Evolutionary conservation across 2,113 vertebrate genomes (phyloP), one percentile per base, ranked within the genome.

Genomic region (Brachypteracias leptosomus): DNA sequence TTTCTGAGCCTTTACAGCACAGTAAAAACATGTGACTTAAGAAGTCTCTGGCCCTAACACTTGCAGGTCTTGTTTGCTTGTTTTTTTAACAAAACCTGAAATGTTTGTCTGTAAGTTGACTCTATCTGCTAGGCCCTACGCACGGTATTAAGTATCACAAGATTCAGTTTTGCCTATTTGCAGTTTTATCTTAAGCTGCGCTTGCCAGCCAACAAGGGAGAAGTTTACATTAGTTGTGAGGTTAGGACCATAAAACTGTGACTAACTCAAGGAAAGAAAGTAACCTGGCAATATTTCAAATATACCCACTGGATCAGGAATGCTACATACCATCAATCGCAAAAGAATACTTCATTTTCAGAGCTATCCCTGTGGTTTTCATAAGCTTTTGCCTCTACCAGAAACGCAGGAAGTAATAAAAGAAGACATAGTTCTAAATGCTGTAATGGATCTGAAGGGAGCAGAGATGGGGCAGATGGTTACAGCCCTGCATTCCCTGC

Each of bases 361-460:
- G 44, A 97, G 85, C 75, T 95, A 72, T 70, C 93, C 84, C 97
- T 90, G 58, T 92, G 90, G 75, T 84, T 94, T n/a, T 96, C 96
- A 93, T 95, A 97, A 96, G 94, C 95, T 92, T 97, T 97, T 92
- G 92, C 95, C 92, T 96, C 93, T 90, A 82, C 90, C 93, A 97
- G 96, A 97, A 97, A 96, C 95, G 94, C 89, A 97, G 97, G 92
- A 93, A 97, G 74, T 92, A 97, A 96, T 98, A 94, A 97, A 97
- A 97, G 83, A 88, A 96, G 96, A 97, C 92, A 81, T 89, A 85
- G 96, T 82, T 92, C 93, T 92, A 96, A 96, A 94, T 87, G 89
- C 57, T 95, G 17, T 97, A 95, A 96, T 94, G 91, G 96, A 90
- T 93, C 96, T 31, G 4, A 83, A 51, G 78, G 78, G 85, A 94